These are phyloP conservation scores for Drosophila sulfurigaster DNA, from an alignment of 1,140 invertebrate species.

Conservation along the genomic window DNA sequence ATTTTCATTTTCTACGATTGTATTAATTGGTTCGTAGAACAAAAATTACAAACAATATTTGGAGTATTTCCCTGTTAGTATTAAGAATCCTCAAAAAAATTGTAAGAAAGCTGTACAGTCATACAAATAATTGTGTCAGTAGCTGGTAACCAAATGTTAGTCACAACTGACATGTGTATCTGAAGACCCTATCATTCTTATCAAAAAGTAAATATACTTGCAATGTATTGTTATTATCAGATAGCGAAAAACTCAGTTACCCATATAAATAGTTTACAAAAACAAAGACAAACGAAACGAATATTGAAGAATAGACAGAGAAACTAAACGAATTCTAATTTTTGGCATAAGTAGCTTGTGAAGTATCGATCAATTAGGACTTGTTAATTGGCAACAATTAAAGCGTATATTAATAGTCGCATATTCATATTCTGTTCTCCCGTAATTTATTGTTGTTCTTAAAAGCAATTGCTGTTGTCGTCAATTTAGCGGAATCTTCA, in stretches of 20 bases:
- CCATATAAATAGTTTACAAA: too few species aligned
- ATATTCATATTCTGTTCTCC: too few species aligned
- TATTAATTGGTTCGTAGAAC: too few species aligned
- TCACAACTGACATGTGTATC: conserved; percentile 4
- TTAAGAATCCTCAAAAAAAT: too few species aligned
- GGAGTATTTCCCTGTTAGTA: too few species aligned
- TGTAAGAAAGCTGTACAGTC: too few species aligned
- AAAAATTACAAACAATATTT: too few species aligned
- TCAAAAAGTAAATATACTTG: neutral
- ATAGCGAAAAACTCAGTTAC: neutral
- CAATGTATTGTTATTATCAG: conserved; percentile 9
- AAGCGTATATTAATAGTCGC: neutral
- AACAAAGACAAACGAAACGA: neutral
- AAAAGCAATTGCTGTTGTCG: neutral
- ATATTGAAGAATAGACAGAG: conserved; percentile 11
- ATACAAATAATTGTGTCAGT: too few species aligned
- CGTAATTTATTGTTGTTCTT: too few species aligned
- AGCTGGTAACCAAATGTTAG: neutral
- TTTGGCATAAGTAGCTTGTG: conserved; percentile 56
- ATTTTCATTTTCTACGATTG: too few species aligned
- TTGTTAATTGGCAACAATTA: conserved; percentile 25
- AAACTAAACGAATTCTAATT: conserved; percentile 39
- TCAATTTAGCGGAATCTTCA: conserved; percentile 53
- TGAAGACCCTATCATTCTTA: conserved; percentile 14
- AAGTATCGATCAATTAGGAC: conserved; percentile 4